A percentile compares a stretch with the other conserved stretches of the same genome.
These are phyloP conservation scores for Meteorus cinctellus DNA, from an alignment of 2,888 invertebrate genomes.

Conservation along the genomic window DNA sequence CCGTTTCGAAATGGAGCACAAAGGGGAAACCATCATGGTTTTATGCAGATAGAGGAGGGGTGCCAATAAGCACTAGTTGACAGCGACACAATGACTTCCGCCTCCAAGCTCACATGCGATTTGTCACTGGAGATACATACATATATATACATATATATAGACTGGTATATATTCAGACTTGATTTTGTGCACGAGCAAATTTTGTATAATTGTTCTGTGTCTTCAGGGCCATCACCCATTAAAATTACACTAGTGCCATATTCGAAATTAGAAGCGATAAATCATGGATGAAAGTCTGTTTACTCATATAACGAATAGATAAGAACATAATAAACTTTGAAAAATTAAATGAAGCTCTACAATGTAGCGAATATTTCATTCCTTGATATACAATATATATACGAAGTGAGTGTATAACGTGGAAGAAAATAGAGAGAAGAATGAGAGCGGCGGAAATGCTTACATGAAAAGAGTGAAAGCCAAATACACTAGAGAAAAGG, in stretches of 20 bases:
- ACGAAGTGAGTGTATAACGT: conserved; percentile 38
- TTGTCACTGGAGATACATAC: conserved; percentile 2
- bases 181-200: no score
- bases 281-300: no score
- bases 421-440: conserved; percentile 32
- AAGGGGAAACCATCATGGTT: conserved; percentile 62
- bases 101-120: conserved; percentile 43
- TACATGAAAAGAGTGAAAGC: conserved; percentile 47
- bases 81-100: conserved; percentile 61
- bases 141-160: neutral
- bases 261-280: no score
- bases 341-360: no score
- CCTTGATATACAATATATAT: conserved; percentile 7
- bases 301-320: no score
- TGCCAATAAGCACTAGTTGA: conserved; percentile 56
- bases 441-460: conserved; percentile 43
- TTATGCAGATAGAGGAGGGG: conserved; percentile 66
- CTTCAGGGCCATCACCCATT: no score
- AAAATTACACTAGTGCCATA: no score
- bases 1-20: conserved; percentile 35
- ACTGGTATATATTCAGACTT: no score
- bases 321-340: no score
- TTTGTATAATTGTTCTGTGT: no score
- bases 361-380: no score
- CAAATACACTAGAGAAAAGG: conserved; percentile 49